Conservation (phyloP, 2,888 invertebrate species). For the Hipparchia semele region DNA sequence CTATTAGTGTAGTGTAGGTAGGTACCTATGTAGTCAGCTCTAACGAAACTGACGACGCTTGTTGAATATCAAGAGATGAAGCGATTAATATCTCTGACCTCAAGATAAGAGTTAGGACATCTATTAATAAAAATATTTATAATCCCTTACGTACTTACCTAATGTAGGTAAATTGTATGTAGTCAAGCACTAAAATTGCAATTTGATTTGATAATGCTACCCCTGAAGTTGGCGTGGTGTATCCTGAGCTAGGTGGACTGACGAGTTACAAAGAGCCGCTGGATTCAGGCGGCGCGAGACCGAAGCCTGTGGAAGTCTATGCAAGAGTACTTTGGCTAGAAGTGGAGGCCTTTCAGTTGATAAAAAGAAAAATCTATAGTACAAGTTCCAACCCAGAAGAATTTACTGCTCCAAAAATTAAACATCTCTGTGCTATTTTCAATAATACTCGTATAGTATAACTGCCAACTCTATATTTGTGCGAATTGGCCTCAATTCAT, state of each 20-base stretch:
- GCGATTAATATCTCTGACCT: slow-evolving; percentile 42
- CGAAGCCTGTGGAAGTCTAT: too few species aligned
- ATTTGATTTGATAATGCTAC: too few species aligned
- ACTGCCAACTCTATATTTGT: slow-evolving; percentile 14
- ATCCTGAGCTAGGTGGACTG: too few species aligned
- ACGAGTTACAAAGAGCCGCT: too few species aligned
- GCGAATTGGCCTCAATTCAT: slow-evolving; percentile 5
- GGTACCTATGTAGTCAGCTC: slow-evolving; percentile 41
- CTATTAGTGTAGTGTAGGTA: slow-evolving; percentile 25
- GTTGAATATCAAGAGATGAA: slow-evolving; percentile 51
- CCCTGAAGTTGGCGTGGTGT: too few species aligned
- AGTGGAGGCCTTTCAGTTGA: too few species aligned
- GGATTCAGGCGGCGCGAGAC: too few species aligned
- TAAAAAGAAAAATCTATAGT: too few species aligned
- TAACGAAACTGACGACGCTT: slow-evolving; percentile 49
- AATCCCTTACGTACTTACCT: not conserved
- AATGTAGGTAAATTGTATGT: too few species aligned
- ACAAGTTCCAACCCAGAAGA: not conserved
- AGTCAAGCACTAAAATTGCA: too few species aligned
- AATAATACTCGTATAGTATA: not conserved
- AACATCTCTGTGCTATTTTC: slow-evolving; percentile 4
- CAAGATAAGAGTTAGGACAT: slow-evolving; percentile 16
- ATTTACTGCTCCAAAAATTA: slow-evolving; percentile 13
- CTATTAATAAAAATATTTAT: slow-evolving; percentile 7
- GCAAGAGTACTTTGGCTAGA: too few species aligned